Percentiles rank a stretch among this genome's conserved stretches.
These are phyloP conservation scores for Drosophila formosana DNA, from an alignment of 2,888 invertebrate species.

Conservation along the genomic window DNA sequence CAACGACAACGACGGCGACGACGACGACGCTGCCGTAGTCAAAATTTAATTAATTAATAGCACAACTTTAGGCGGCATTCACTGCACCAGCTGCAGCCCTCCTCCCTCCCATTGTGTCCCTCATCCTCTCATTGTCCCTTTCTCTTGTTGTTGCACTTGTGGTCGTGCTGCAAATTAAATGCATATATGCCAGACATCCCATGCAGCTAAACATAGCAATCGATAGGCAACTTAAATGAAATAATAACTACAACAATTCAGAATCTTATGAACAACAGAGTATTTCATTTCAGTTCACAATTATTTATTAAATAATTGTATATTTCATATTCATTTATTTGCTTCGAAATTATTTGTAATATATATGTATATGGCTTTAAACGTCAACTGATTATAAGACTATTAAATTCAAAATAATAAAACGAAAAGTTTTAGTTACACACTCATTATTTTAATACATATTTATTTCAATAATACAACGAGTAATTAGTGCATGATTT, in stretches of 20 bases:
- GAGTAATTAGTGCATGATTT: too few species aligned
- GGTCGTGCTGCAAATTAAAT: conserved; percentile 25
- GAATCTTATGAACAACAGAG: background rate
- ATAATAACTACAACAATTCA: background rate
- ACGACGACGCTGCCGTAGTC: conserved; percentile 51
- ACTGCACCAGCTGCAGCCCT: conserved; percentile 18
- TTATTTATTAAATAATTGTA: background rate
- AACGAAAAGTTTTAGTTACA: background rate
- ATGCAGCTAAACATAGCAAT: conserved; percentile 19
- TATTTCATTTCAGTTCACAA: background rate
- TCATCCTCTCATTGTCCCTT: background rate
- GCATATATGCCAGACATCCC: conserved; percentile 3
- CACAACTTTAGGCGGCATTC: conserved; percentile 65
- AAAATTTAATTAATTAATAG: conserved; percentile 80
- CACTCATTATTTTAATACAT: background rate
- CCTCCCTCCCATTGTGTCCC: background rate
- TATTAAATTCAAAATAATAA: background rate
- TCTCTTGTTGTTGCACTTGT: background rate
- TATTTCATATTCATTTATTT: background rate
- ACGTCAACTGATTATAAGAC: background rate
- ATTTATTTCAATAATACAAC: background rate
- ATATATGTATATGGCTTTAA: background rate
- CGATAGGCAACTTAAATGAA: conserved; percentile 28
- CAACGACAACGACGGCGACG: conserved; percentile 29
- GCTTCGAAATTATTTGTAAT: background rate